These are phyloP conservation scores for Bombus consobrinus DNA, from an alignment of 1,140 invertebrate species.

Conservation along the genomic window DNA sequence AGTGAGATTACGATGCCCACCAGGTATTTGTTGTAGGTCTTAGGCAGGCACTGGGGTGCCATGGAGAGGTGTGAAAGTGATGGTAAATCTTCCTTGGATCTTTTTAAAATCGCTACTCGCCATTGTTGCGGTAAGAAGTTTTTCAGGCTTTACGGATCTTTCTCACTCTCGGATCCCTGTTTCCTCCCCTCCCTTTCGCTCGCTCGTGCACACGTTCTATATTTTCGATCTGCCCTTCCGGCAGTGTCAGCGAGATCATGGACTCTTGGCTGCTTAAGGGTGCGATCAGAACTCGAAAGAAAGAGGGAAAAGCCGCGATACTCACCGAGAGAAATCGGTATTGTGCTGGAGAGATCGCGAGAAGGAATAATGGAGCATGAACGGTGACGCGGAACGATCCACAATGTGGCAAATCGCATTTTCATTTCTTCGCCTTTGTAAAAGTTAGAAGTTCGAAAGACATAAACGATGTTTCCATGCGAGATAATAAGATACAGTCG, in stretches of 20 bases:
- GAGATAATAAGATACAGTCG: not conserved
- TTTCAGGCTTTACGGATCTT: constrained; percentile 65
- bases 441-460: not conserved
- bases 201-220: constrained; percentile 31
- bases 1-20: constrained; percentile 77
- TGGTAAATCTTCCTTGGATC: constrained; percentile 78
- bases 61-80: constrained; percentile 79
- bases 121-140: constrained; percentile 82
- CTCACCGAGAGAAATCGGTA: constrained; percentile 11
- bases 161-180: constrained; percentile 42
- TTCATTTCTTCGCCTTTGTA: constrained; percentile 7
- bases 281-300: constrained; percentile 21
- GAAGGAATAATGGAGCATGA: constrained; percentile 21
- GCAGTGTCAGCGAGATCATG: constrained; percentile 64
- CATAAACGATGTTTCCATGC: not conserved
- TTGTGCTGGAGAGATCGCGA: constrained; percentile 17
- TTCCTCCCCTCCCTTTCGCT: constrained; percentile 14
- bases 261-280: constrained; percentile 75
- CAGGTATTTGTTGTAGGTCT: constrained; percentile 80
- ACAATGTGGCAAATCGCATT: constrained; percentile 25
- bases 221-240: constrained; percentile 64
- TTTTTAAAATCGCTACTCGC: constrained; percentile 78
- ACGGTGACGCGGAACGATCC: constrained; percentile 50
- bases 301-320: constrained; percentile 35
- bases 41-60: constrained; percentile 70